Conservation (phyloP, 2,797 vertebrate species). For the Cheirogaleus major region DNA sequence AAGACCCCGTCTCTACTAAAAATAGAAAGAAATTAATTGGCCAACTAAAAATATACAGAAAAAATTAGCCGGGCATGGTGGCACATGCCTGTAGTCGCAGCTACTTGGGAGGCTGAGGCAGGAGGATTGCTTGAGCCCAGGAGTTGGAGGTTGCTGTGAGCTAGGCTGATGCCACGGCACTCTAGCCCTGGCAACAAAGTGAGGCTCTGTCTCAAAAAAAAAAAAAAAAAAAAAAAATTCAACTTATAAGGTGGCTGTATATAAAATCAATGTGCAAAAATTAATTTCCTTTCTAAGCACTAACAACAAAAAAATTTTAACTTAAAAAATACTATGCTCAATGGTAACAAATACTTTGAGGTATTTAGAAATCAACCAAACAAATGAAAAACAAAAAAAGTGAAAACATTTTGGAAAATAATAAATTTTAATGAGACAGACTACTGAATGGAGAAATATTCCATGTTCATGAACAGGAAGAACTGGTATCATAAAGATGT, state of each 20-base stretch:
- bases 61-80: too few species aligned
- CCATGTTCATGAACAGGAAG: background rate
- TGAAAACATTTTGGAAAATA: background rate
- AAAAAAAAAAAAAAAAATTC: too few species aligned
- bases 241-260: background rate
- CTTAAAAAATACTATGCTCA: slow-evolving; percentile 10
- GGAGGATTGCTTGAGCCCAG: too few species aligned
- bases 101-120: too few species aligned
- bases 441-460: background rate
- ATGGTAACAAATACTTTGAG: background rate
- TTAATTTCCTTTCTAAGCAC: background rate
- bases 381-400: background rate
- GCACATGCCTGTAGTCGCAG: too few species aligned
- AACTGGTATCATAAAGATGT: background rate
- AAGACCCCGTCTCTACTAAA: too few species aligned
- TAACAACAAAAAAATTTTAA: slow-evolving; percentile 16
- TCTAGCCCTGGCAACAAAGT: too few species aligned
- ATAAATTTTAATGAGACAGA: background rate
- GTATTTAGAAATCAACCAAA: slow-evolving; percentile 15
- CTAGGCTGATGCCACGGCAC: too few species aligned
- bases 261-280: slow-evolving; percentile 13
- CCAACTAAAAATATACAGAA: too few species aligned
- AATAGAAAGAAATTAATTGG: too few species aligned
- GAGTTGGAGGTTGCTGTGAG: too few species aligned
- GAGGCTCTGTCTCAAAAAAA: too few species aligned